phyloP scores from a whole-genome alignment of 2,888 invertebrate genomes.

The Eumacrocentrus americanus region DNA sequence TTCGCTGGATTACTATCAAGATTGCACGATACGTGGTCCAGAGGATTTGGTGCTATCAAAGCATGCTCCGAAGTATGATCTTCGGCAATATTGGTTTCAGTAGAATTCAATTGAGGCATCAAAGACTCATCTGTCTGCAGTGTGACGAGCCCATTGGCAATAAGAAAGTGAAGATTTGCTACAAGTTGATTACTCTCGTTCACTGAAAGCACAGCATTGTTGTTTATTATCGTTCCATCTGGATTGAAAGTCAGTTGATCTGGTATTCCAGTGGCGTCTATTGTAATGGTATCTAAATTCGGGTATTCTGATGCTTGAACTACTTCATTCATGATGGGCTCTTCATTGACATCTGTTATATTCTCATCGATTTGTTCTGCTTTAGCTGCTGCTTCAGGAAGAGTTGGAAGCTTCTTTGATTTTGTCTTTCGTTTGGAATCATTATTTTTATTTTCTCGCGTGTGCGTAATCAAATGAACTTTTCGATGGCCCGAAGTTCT shows the following conservation, averaged over 20 bases:
- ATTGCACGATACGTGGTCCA: neutral
- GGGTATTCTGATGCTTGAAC: constrained; percentile 35
- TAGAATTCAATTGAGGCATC: constrained; percentile 23
- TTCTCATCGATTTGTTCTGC: constrained; percentile 25
- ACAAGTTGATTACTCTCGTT: constrained; percentile 53
- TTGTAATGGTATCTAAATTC: constrained; percentile 41
- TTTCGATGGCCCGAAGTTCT: constrained; percentile 72
- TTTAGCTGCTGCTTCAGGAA: constrained; percentile 38
- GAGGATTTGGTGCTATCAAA: neutral
- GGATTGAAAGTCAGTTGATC: constrained; percentile 50
- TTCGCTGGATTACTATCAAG: neutral
- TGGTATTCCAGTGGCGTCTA: constrained; percentile 40
- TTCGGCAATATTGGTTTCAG: constrained; percentile 45
- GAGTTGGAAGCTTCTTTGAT: constrained; percentile 42
- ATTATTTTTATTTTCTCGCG: constrained; percentile 51
- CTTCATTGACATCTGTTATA: constrained; percentile 32
- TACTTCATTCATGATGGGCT: constrained; percentile 34
- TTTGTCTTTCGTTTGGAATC: constrained; percentile 25
- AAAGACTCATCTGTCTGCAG: constrained; percentile 63
- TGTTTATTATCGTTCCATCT: constrained; percentile 50
- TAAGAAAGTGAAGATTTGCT: constrained; percentile 51
- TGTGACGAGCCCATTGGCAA: constrained; percentile 53
- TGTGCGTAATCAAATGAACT: constrained; percentile 67
- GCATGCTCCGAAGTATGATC: constrained; percentile 33
- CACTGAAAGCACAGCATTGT: constrained; percentile 54